These are phyloP conservation scores for Hybognathus amarus DNA, from an alignment of 2,797 vertebrate species.

Conservation along the genomic window DNA sequence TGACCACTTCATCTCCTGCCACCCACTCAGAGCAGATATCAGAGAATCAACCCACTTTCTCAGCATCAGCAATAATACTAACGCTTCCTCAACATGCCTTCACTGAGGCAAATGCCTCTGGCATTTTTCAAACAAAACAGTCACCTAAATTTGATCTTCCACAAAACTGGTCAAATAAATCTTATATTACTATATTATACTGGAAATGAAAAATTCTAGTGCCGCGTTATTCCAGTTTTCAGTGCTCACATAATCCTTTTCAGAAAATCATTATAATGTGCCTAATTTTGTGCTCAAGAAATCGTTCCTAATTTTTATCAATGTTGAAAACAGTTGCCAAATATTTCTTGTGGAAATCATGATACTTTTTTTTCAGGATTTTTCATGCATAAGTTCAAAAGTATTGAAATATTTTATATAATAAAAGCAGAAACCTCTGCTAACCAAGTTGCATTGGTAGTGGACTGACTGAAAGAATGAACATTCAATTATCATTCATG, in stretches of 20 bases:
- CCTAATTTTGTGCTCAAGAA: background rate
- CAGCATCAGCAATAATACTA: background rate
- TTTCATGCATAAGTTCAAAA: too few species aligned
- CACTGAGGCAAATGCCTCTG: background rate
- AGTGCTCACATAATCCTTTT: background rate
- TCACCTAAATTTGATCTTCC: slow-evolving; percentile 13
- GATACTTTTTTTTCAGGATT: background rate
- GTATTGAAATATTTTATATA: background rate
- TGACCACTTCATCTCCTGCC: slow-evolving; percentile 27
- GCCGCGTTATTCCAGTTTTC: background rate
- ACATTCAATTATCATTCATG: background rate
- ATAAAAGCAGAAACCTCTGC: too few species aligned
- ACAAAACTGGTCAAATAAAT: background rate
- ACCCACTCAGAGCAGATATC: slow-evolving; percentile 16
- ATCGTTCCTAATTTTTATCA: background rate
- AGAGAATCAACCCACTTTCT: slow-evolving; percentile 21
- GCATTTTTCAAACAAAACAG: slow-evolving; percentile 16
- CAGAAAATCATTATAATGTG: background rate
- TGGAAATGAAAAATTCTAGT: background rate
- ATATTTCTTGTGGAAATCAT: background rate
- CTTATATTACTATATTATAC: background rate
- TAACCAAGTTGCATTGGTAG: too few species aligned
- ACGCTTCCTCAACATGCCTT: background rate
- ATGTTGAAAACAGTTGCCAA: background rate
- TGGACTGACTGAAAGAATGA: background rate